These are phyloP conservation scores for Mormyrops boulengeri DNA, from an alignment of 2,797 vertebrate genomes.

Conservation along the genomic window DNA sequence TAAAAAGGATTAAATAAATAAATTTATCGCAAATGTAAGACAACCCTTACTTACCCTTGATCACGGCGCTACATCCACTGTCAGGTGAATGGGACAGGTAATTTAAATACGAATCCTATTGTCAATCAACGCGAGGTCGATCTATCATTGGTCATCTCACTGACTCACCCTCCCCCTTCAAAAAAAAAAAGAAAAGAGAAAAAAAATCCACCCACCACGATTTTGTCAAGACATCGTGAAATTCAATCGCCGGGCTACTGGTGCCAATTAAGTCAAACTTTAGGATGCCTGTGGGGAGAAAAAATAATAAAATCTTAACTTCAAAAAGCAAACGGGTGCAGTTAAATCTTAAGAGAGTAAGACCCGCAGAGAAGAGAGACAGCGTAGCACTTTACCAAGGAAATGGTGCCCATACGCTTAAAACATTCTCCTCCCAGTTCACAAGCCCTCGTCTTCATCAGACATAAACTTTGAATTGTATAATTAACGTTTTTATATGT, in stretches of 20 bases:
- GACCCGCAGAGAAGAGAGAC: slow-evolving; percentile 16
- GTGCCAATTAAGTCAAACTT: slow-evolving; percentile 48
- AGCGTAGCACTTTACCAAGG: neutral
- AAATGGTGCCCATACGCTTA: neutral
- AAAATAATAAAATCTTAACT: slow-evolving; percentile 52
- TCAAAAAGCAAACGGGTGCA: slow-evolving; percentile 53
- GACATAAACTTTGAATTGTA: neutral
- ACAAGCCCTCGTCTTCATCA: neutral
- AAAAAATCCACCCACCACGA: neutral
- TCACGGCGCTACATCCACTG: slow-evolving; percentile 41
- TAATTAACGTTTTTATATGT: neutral
- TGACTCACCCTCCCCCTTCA: neutral
- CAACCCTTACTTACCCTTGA: slow-evolving; percentile 45
- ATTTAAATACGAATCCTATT: slow-evolving; percentile 51
- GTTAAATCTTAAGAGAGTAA: slow-evolving; percentile 47
- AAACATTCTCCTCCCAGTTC: neutral
- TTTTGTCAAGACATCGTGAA: slow-evolving; percentile 7
- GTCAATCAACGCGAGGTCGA: slow-evolving; percentile 23
- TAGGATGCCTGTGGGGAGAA: slow-evolving; percentile 31
- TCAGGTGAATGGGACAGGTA: slow-evolving; percentile 11
- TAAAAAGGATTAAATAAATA: neutral
- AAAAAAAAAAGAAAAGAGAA: neutral
- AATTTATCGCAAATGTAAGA: neutral
- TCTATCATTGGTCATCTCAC: neutral
- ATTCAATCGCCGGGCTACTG: slow-evolving; percentile 26